These are phyloP conservation scores for Drosophila subobscura DNA, from an alignment of 1,140 invertebrate species.

Conservation along the genomic window DNA sequence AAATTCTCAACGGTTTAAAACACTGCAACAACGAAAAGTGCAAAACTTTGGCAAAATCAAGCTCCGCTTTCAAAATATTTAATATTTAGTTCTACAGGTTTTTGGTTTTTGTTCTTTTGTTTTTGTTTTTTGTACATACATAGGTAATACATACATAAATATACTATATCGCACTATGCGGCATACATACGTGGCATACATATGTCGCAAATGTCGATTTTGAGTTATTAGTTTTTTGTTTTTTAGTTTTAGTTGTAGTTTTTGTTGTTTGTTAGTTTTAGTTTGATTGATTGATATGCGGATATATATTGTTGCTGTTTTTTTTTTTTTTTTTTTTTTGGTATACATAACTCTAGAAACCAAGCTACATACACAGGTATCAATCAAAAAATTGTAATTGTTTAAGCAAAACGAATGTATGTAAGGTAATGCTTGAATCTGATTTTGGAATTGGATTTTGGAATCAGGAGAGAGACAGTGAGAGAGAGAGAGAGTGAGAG, in stretches of 20 bases:
- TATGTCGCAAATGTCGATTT: constrained; percentile 24
- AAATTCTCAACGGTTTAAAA: constrained; percentile 48
- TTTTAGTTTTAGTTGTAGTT: constrained; percentile 21
- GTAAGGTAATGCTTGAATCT: constrained; percentile 35
- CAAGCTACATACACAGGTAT: constrained; percentile 57
- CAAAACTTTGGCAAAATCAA: constrained; percentile 50
- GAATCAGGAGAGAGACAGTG: too few species aligned
- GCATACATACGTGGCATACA: neutral
- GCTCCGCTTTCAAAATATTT: constrained; percentile 26
- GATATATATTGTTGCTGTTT: constrained; percentile 4
- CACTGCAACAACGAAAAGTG: constrained; percentile 59
- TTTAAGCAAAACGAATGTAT: constrained; percentile 47
- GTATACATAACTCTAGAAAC: constrained; percentile 40
- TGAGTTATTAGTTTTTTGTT: constrained; percentile 24
- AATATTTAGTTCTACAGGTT: constrained; percentile 36
- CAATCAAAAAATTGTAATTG: constrained; percentile 31
- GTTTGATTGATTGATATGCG: constrained; percentile 1
- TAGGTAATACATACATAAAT: constrained; percentile 45
- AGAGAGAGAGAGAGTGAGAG: too few species aligned
- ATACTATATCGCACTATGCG: too few species aligned
- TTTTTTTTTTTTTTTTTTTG: constrained; percentile 4
- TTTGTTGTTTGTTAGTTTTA: neutral
- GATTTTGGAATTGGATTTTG: constrained; percentile 10
- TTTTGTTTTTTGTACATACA: constrained; percentile 28
- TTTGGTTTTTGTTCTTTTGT: neutral